Conservation (phyloP, 1,140 invertebrate species). For the Dendrolimus kikuchii region DNA sequence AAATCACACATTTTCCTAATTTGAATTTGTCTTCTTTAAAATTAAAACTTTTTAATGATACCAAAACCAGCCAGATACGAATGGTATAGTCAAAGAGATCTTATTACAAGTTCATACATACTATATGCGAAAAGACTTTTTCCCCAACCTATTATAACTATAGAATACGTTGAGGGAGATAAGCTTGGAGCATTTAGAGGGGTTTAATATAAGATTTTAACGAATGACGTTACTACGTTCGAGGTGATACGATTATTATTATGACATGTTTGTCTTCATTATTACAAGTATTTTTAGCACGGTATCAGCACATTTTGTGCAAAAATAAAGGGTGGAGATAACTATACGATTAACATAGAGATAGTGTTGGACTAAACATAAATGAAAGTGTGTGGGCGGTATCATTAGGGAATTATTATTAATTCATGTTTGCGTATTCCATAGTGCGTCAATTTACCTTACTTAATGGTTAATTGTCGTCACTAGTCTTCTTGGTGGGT, state of each 20-base stretch:
- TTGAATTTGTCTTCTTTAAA: no score
- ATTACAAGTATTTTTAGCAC: constrained; percentile 1
- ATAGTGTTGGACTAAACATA: constrained; percentile 13
- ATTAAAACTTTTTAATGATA: no score
- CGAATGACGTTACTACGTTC: neutral
- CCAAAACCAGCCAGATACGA: no score
- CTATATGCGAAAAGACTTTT: no score
- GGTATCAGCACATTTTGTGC: constrained; percentile 1
- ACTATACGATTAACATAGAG: constrained; percentile 8
- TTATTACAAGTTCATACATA: no score
- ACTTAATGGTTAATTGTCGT: constrained; percentile 37
- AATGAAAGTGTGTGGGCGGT: constrained; percentile 41
- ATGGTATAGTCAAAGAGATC: no score
- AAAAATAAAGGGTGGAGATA: constrained; percentile 7
- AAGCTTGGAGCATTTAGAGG: no score
- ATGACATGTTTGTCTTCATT: neutral
- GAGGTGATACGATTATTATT: constrained; percentile 2
- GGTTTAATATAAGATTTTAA: constrained; percentile 1
- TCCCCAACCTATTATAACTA: no score
- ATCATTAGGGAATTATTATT: constrained; percentile 13
- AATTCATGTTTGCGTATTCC: constrained; percentile 6
- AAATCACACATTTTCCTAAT: no score
- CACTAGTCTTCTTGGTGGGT: constrained; percentile 26
- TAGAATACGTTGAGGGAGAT: no score
- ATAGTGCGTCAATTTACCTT: constrained; percentile 58